These are phyloP conservation scores for Piprites chloris DNA, from an alignment of 2,113 vertebrate species.

Conservation along the genomic window DNA sequence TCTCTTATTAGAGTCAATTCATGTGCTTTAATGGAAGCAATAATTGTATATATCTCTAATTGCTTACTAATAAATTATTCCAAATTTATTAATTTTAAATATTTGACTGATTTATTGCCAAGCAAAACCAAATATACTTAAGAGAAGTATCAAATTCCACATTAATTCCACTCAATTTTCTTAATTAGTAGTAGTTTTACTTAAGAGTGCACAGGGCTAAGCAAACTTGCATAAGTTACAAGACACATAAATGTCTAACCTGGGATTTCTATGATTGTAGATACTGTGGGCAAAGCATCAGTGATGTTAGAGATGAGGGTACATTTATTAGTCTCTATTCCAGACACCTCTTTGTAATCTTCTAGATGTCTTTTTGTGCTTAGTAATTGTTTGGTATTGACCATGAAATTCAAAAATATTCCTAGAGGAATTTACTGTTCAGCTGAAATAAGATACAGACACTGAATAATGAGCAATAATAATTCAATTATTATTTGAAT, in stretches of 20 bases:
- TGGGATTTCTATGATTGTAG: background rate
- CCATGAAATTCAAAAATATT: background rate
- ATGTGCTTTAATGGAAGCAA: background rate
- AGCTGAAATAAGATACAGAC: background rate
- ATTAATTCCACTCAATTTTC: background rate
- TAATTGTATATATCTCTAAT: background rate
- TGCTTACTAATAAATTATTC: background rate
- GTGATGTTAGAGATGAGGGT: background rate
- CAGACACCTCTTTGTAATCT: background rate
- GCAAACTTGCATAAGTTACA: background rate
- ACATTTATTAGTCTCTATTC: background rate
- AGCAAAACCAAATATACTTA: background rate
- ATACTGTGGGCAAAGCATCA: background rate
- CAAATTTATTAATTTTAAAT: background rate
- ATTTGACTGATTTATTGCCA: background rate
- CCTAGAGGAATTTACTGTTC: background rate
- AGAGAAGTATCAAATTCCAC: background rate
- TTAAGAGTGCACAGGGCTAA: background rate
- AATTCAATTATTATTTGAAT: too few species aligned
- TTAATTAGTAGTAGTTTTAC: background rate
- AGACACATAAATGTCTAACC: background rate
- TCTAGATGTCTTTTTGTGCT: background rate
- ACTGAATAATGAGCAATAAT: background rate
- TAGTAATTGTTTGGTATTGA: background rate
- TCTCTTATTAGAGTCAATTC: background rate